phyloP scores from a whole-genome alignment of 2,888 invertebrate genomes.

The Tholera decimalis region DNA sequence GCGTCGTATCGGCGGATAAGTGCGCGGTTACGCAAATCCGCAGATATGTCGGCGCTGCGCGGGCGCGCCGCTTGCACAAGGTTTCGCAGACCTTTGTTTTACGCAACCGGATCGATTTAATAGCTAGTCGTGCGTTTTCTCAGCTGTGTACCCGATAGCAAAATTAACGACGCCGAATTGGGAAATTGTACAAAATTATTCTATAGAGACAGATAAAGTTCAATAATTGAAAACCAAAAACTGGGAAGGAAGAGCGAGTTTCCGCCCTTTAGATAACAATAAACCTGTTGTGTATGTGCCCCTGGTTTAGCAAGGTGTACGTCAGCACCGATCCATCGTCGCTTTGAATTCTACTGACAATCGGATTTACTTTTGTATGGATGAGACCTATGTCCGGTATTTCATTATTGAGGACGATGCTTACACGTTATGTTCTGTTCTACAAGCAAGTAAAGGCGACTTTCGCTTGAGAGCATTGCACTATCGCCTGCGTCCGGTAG shows the following conservation, averaged over 20 bases:
- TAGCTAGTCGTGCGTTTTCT: conserved; percentile 89
- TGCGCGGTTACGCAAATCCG: conserved; percentile 91
- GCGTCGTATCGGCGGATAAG: conserved; percentile 89
- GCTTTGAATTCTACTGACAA: conserved; percentile 74
- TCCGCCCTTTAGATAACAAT: conserved; percentile 69
- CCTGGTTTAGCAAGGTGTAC: conserved; percentile 68
- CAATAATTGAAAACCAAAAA: conserved; percentile 65
- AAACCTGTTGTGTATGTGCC: conserved; percentile 71
- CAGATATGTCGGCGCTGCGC: conserved; percentile 89
- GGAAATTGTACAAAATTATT: conserved; percentile 70
- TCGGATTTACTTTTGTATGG: conserved; percentile 82
- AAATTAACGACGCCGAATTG: conserved; percentile 74
- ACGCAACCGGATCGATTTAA: conserved; percentile 91
- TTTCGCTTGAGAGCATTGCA: conserved; percentile 84
- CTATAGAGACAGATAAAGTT: conserved; percentile 55
- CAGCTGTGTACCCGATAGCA: conserved; percentile 83
- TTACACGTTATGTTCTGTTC: conserved; percentile 67
- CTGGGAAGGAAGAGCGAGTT: conserved; percentile 72
- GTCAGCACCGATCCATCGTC: conserved; percentile 72
- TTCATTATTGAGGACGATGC: conserved; percentile 73
- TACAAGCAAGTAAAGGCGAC: conserved; percentile 74
- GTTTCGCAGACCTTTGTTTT: conserved; percentile 91
- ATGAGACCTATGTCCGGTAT: conserved; percentile 84
- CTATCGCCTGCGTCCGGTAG: conserved; percentile 87
- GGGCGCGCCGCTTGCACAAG: conserved; percentile 91